A percentile compares a stretch with the other conserved stretches of the same genome.
These are phyloP conservation scores for Cynaeus angustus DNA, from an alignment of 2,888 invertebrate species.

Conservation along the genomic window DNA sequence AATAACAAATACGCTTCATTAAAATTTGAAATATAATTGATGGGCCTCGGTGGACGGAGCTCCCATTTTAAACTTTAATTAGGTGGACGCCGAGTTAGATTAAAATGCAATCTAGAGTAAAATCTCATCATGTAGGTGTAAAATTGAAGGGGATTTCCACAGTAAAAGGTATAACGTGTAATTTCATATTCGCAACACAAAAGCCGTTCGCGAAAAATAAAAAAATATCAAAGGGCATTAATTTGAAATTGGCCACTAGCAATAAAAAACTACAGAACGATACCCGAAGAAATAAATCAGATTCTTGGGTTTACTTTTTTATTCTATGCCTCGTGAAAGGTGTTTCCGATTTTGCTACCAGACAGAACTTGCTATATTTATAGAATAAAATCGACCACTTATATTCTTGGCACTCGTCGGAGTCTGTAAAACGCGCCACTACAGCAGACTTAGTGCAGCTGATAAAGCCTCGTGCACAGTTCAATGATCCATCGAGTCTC, in stretches of 20 bases:
- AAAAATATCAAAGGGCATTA: too few relatives aligned
- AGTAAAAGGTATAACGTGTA: neutral
- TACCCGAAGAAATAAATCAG: too few relatives aligned
- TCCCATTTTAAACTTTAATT: conserved; percentile 32
- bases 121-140: neutral
- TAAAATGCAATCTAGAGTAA: conserved; percentile 11
- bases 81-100: conserved; percentile 19
- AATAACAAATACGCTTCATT: conserved; percentile 26
- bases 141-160: neutral
- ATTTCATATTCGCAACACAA: too few relatives aligned
- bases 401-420: conserved; percentile 52
- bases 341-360: conserved; percentile 50
- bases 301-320: too few relatives aligned
- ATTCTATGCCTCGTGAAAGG: conserved; percentile 49
- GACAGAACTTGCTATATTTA: conserved; percentile 52
- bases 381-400: conserved; percentile 56
- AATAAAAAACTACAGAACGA: too few relatives aligned
- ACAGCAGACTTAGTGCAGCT: conserved; percentile 31
- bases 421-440: conserved; percentile 34
- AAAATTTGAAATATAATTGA: conserved; percentile 36
- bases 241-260: too few relatives aligned
- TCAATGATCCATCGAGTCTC: conserved; percentile 41
- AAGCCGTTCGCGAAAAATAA: too few relatives aligned
- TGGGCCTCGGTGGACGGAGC: conserved; percentile 21
- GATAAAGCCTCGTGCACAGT: conserved; percentile 37